phyloP scores from a whole-genome alignment of 2,888 invertebrate species.

The Monochamus alternatus region DNA sequence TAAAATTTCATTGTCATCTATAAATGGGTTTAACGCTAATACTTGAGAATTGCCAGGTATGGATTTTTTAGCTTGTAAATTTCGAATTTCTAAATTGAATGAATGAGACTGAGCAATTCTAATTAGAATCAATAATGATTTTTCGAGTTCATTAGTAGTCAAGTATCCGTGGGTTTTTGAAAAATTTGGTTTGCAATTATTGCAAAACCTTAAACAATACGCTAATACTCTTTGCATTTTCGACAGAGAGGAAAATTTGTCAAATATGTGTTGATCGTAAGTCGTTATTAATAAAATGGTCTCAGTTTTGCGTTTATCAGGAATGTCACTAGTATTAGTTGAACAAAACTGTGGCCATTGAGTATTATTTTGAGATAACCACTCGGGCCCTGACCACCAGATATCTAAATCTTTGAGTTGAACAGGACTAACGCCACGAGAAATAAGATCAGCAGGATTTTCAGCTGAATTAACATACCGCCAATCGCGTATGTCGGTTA shows the following conservation, averaged over 20 bases:
- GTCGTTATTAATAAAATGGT: no score
- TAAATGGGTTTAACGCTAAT: slow-evolving; percentile 28
- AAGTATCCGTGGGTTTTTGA: background rate
- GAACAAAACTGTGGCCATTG: no score
- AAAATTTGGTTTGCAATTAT: background rate
- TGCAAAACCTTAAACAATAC: slow-evolving; percentile 26
- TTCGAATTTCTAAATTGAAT: background rate
- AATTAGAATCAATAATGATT: background rate
- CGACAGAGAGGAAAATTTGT: background rate
- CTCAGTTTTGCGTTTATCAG: no score
- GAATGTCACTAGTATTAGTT: no score
- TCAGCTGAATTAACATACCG: slow-evolving; percentile 43
- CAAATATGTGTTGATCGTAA: slow-evolving; percentile 21
- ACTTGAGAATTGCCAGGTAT: slow-evolving; percentile 17
- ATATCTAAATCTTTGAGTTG: slow-evolving; percentile 27
- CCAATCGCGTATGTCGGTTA: slow-evolving; percentile 38
- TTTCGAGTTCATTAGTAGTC: background rate
- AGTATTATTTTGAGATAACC: background rate
- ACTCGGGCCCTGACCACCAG: slow-evolving; percentile 47
- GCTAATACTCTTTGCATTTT: slow-evolving; percentile 1
- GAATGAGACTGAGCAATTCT: background rate
- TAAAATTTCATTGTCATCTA: slow-evolving; percentile 31
- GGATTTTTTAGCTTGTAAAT: background rate
- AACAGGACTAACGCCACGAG: slow-evolving; percentile 41
- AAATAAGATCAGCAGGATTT: slow-evolving; percentile 49